phyloP scores from a whole-genome alignment of 2,888 invertebrate genomes.

The Mimumesa dahlbomi region DNA sequence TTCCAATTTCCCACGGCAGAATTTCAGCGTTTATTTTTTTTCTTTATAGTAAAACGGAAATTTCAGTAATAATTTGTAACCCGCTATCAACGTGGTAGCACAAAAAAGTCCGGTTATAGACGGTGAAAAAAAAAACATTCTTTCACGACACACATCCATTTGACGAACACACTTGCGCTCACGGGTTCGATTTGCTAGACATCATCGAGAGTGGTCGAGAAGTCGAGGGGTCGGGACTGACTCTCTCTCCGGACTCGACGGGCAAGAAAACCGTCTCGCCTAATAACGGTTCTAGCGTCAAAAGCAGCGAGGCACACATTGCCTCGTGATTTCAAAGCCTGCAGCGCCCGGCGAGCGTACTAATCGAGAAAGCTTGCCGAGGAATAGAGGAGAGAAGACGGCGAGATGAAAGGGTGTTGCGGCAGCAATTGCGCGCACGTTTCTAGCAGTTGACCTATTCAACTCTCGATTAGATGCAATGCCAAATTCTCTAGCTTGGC shows the following conservation, averaged over 20 bases:
- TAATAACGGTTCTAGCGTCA: constrained; percentile 62
- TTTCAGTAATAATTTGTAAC: too few relatives aligned
- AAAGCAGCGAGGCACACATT: constrained; percentile 40
- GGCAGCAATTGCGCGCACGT: constrained; percentile 59
- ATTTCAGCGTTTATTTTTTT: too few relatives aligned
- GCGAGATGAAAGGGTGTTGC: constrained; percentile 62
- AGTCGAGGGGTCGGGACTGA: constrained; percentile 14
- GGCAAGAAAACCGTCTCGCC: constrained; percentile 56
- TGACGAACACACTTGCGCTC: constrained; percentile 1
- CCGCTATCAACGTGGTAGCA: too few relatives aligned
- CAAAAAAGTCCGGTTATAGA: too few relatives aligned
- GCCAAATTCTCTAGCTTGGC: constrained; percentile 45
- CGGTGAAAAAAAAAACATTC: not conserved
- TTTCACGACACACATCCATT: constrained; percentile 1
- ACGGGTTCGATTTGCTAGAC: constrained; percentile 40
- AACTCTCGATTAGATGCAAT: constrained; percentile 55
- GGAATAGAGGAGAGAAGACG: constrained; percentile 39
- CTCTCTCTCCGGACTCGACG: constrained; percentile 34
- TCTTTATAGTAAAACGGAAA: not conserved
- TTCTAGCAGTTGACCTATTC: constrained; percentile 62
- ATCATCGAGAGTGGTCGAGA: constrained; percentile 19
- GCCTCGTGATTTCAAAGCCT: constrained; percentile 59
- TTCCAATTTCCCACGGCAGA: too few relatives aligned
- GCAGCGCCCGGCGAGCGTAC: constrained; percentile 18
- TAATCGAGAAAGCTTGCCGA: constrained; percentile 51